These are phyloP conservation scores for Empis livida DNA, from an alignment of 2,888 invertebrate genomes.

Conservation along the genomic window DNA sequence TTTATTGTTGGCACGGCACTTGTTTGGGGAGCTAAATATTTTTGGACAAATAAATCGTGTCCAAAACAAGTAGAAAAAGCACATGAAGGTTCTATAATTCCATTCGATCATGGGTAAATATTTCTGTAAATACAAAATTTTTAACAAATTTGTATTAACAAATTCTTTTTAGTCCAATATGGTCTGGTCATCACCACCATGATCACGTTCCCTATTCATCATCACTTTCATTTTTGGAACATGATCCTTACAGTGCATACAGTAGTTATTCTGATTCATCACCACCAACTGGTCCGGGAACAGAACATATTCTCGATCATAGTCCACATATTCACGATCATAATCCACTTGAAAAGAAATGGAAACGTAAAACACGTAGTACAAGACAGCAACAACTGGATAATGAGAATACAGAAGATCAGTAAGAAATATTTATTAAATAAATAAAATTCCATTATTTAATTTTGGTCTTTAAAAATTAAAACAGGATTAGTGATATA, in stretches of 20 bases:
- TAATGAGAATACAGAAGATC: conserved; percentile 20
- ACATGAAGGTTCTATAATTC: conserved; percentile 16
- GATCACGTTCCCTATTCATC: conserved; percentile 23
- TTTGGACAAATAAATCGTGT: conserved; percentile 16
- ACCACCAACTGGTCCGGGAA: conserved; percentile 8
- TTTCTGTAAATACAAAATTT: background rate
- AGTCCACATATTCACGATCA: conserved; percentile 15
- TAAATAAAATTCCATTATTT: background rate
- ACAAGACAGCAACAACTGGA: background rate
- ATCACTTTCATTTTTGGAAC: conserved; percentile 12
- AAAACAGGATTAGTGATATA: conserved; percentile 28
- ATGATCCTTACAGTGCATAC: conserved; percentile 14
- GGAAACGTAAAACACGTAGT: conserved; percentile 8
- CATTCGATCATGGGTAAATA: conserved; percentile 32
- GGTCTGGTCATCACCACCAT: conserved; percentile 17
- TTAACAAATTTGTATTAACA: background rate
- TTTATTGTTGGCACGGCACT: conserved; percentile 32
- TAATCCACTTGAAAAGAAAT: conserved; percentile 19
- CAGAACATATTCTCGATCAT: conserved; percentile 11
- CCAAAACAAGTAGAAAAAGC: conserved; percentile 11
- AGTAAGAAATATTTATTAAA: conserved; percentile 17
- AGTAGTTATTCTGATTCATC: conserved; percentile 10
- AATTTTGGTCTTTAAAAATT: background rate
- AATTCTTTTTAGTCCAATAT: conserved; percentile 18
- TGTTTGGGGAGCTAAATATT: conserved; percentile 27